Conservation (phyloP, 2,888 invertebrate species). For the Notodonta dromedarius region DNA sequence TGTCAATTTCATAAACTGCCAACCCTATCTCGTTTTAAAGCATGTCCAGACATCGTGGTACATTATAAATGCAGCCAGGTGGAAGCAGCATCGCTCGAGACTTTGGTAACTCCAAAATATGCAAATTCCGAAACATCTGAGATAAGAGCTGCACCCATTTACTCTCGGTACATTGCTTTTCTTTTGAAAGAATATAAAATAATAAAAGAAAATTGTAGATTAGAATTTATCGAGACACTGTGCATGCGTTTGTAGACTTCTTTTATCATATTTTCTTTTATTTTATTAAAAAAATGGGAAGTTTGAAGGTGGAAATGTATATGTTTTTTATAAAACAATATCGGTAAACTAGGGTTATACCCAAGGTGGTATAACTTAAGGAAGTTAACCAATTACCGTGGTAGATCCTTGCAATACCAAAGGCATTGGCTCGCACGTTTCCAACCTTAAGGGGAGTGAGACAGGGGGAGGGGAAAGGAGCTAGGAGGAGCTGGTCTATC, state of each 20-base stretch:
- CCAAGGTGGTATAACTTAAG: too few relatives aligned
- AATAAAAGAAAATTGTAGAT: not conserved
- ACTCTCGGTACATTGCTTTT: not conserved
- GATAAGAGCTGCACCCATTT: slow-evolving; percentile 1
- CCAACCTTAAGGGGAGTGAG: too few relatives aligned
- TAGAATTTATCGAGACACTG: not conserved
- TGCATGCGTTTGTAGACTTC: not conserved
- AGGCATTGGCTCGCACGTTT: too few relatives aligned
- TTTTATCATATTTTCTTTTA: not conserved
- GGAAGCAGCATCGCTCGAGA: not conserved
- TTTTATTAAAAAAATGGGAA: not conserved
- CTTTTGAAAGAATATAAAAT: not conserved
- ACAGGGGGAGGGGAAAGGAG: too few relatives aligned
- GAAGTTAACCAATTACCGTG: too few relatives aligned
- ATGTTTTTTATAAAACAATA: not conserved
- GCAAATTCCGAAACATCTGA: not conserved
- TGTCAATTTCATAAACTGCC: too few relatives aligned
- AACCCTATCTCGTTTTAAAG: too few relatives aligned
- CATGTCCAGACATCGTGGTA: not conserved
- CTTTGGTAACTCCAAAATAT: slow-evolving; percentile 1
- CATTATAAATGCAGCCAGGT: not conserved
- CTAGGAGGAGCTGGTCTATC: too few relatives aligned
- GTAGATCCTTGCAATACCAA: too few relatives aligned
- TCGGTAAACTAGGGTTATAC: too few relatives aligned
- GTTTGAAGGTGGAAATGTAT: not conserved